Percentiles rank a stretch among this genome's conserved stretches.
Evolutionary conservation across 1,140 invertebrate species (phyloP).

Genomic region (Ericerus pela): DNA sequence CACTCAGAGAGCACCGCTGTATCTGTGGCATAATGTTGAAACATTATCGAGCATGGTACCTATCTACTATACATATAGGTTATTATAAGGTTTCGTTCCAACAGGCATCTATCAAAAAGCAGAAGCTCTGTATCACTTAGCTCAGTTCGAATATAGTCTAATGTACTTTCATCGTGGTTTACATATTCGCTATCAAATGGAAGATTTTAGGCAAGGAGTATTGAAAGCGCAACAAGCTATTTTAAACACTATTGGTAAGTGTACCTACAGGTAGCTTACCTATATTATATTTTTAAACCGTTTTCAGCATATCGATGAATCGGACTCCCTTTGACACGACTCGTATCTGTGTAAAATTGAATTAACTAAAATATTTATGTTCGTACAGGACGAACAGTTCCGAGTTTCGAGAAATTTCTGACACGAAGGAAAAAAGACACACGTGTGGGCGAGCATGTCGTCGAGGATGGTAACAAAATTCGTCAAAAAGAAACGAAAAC

Average conservation of each 20-base stretch:
- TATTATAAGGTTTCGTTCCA: too few species aligned
- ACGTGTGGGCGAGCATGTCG: too few species aligned
- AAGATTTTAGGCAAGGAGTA: constrained; percentile 73
- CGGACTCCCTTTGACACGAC: too few species aligned
- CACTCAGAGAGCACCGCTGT: too few species aligned
- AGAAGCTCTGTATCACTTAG: constrained; percentile 79
- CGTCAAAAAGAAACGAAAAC: too few species aligned
- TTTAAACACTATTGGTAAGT: constrained; percentile 66
- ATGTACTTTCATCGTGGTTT: constrained; percentile 81
- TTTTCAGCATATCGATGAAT: too few species aligned
- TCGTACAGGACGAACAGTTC: background rate
- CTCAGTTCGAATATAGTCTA: constrained; percentile 82
- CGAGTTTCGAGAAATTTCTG: background rate
- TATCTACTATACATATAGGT: too few species aligned
- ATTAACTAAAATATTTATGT: too few species aligned
- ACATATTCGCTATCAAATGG: constrained; percentile 66
- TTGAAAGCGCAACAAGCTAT: constrained; percentile 91
- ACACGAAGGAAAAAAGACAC: background rate
- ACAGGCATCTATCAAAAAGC: constrained; percentile 79
- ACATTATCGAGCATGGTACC: too few species aligned
- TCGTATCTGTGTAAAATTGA: too few species aligned
- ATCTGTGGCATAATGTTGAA: too few species aligned
- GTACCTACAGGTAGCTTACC: background rate
- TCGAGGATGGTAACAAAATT: too few species aligned
- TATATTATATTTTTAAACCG: background rate